These are phyloP conservation scores for Tribolium freemani DNA, from an alignment of 2,888 invertebrate genomes.

Conservation along the genomic window DNA sequence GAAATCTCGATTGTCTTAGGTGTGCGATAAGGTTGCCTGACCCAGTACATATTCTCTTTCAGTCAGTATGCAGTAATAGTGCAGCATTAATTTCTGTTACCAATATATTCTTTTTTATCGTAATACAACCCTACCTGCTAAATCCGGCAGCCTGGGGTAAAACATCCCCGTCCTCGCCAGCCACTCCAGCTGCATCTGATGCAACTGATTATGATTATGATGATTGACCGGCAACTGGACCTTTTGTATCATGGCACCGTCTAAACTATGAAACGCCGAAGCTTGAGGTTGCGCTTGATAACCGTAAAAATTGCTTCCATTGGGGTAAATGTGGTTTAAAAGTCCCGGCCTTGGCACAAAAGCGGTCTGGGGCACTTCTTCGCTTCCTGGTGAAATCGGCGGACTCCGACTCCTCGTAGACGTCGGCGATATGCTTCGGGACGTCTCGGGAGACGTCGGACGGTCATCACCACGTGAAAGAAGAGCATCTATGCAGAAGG, in stretches of 20 bases:
- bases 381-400: conserved; percentile 88
- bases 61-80: too few relatives aligned
- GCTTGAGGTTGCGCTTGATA: conserved; percentile 68
- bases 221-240: conserved; percentile 67
- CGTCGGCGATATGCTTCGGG: conserved; percentile 65
- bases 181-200: conserved; percentile 91
- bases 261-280: conserved; percentile 72
- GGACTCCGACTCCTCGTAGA: conserved; percentile 81
- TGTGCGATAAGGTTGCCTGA: too few relatives aligned
- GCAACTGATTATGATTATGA: conserved; percentile 72
- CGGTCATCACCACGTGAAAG: conserved; percentile 72
- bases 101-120: too few relatives aligned
- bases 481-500: conserved; percentile 92
- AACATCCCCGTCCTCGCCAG: conserved; percentile 93
- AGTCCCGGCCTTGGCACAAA: conserved; percentile 76
- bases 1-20: too few relatives aligned
- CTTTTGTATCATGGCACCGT: conserved; percentile 70
- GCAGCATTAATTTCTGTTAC: too few relatives aligned
- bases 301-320: conserved; percentile 61
- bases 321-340: conserved; percentile 67
- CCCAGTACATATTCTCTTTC: too few relatives aligned
- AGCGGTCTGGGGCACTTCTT: conserved; percentile 73
- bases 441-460: conserved; percentile 58
- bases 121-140: conserved; percentile 79
- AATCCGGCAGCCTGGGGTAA: conserved; percentile 88